Conservation (phyloP, 1,140 invertebrate species). For the Maconellicoccus hirsutus region DNA sequence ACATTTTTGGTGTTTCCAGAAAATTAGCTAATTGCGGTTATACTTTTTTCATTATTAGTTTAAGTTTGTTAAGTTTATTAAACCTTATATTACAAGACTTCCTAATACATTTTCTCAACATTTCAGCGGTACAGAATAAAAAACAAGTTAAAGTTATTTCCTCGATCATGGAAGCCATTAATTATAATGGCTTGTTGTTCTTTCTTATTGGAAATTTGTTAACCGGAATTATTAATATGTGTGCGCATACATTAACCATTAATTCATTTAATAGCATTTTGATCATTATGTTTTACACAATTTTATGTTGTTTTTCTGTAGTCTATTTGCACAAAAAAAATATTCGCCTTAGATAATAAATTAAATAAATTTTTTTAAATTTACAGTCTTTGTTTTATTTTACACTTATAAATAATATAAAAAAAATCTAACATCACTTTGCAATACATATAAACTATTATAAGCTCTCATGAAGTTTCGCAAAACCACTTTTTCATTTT, state of each 20-base stretch:
- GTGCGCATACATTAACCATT: slow-evolving; percentile 46
- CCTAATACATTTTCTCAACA: slow-evolving; percentile 15
- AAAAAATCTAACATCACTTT: too few relatives aligned
- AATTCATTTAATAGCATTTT: slow-evolving; percentile 37
- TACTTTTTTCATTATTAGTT: slow-evolving; percentile 54
- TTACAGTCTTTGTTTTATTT: too few relatives aligned
- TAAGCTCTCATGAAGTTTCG: too few relatives aligned
- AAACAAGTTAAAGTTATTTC: slow-evolving; percentile 23
- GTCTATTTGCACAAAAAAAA: slow-evolving; percentile 17
- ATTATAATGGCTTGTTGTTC: slow-evolving; percentile 61
- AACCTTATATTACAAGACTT: slow-evolving; percentile 29
- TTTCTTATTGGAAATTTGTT: slow-evolving; percentile 67
- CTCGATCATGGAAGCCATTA: slow-evolving; percentile 48
- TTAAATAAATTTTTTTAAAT: too few relatives aligned
- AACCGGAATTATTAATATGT: slow-evolving; percentile 66
- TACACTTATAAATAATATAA: too few relatives aligned
- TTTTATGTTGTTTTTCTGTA: slow-evolving; percentile 32
- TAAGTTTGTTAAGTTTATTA: slow-evolving; percentile 34
- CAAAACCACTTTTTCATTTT: too few relatives aligned
- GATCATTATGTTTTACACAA: slow-evolving; percentile 47
- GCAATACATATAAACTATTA: too few relatives aligned
- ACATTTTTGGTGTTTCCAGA: slow-evolving; percentile 46
- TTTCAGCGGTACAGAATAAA: background rate
- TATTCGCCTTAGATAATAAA: background rate
- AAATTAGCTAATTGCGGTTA: slow-evolving; percentile 66